These are phyloP conservation scores for Aplochiton taeniatus DNA, from an alignment of 2,797 vertebrate species.

Conservation along the genomic window DNA sequence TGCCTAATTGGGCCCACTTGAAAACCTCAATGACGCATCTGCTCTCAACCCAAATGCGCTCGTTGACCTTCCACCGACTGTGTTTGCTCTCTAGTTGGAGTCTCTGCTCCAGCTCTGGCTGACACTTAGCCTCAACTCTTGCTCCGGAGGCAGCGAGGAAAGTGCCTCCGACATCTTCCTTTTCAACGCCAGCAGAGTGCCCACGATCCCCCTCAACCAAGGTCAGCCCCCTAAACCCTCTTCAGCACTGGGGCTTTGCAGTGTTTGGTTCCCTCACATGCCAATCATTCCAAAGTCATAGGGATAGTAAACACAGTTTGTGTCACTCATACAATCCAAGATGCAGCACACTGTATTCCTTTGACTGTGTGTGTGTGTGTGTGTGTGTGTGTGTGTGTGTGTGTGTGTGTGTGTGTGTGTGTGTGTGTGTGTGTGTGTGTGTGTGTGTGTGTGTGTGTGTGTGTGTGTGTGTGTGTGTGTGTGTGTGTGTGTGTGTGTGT, in stretches of 20 bases:
- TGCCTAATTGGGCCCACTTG: no score
- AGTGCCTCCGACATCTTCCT: conserved; percentile 91
- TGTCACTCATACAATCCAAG: no score
- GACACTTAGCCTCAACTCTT: conserved; percentile 96
- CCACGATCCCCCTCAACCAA: conserved; percentile 95
- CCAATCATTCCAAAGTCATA: no score
- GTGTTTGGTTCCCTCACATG: no score
- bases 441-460: conserved; percentile 14
- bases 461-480: conserved; percentile 6
- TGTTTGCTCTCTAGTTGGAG: conserved; percentile 81
- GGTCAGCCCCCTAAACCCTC: conserved; percentile 75
- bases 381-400: conserved; percentile 26
- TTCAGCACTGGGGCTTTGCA: no score
- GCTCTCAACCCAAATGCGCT: neutral
- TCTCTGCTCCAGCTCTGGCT: conserved; percentile 96
- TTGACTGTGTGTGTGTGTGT: neutral
- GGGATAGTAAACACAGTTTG: no score
- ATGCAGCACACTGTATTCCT: no score
- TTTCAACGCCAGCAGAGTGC: conserved; percentile 93
- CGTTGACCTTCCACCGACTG: conserved; percentile 6
- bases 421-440: conserved; percentile 26
- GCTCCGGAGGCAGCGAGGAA: conserved; percentile 85
- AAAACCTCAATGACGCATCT: no score
- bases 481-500: neutral
- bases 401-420: conserved; percentile 18